Conservation (phyloP, 1,140 invertebrate species). For the Cyrtorhinus lividipennis region DNA sequence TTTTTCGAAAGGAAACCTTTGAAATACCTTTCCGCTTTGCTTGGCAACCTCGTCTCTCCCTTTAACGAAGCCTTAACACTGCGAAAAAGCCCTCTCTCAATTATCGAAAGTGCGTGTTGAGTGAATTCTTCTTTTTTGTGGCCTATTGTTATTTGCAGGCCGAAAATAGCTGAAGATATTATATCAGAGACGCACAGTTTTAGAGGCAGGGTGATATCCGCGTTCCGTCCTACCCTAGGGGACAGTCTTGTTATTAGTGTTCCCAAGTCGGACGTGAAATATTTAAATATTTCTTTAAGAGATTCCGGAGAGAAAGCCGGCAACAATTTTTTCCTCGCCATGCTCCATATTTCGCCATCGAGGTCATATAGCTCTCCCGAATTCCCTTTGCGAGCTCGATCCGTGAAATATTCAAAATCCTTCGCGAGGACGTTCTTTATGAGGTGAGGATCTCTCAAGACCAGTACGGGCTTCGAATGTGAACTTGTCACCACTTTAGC, state of each 20-base stretch:
- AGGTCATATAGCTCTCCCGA: not conserved
- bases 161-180: not conserved
- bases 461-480: not conserved
- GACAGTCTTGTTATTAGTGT: not conserved
- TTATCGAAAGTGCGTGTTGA: not conserved
- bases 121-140: not conserved
- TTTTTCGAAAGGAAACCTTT: not conserved
- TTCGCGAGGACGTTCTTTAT: not conserved
- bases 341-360: not conserved
- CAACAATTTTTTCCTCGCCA: not conserved
- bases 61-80: not conserved
- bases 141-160: not conserved
- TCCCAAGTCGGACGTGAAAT: not conserved
- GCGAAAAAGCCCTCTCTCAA: not conserved
- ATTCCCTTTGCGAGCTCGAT: not conserved
- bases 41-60: not conserved
- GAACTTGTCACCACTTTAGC: too few relatives aligned
- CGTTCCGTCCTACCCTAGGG: not conserved
- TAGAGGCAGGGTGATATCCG: not conserved
- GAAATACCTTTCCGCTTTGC: not conserved
- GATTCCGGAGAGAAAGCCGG: not conserved
- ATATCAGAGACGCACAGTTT: not conserved
- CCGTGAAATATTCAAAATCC: not conserved
- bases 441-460: not conserved
- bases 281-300: not conserved